Evolutionary conservation across 2,113 vertebrate species (phyloP).

Genomic region (Girardinichthys multiradiatus): DNA sequence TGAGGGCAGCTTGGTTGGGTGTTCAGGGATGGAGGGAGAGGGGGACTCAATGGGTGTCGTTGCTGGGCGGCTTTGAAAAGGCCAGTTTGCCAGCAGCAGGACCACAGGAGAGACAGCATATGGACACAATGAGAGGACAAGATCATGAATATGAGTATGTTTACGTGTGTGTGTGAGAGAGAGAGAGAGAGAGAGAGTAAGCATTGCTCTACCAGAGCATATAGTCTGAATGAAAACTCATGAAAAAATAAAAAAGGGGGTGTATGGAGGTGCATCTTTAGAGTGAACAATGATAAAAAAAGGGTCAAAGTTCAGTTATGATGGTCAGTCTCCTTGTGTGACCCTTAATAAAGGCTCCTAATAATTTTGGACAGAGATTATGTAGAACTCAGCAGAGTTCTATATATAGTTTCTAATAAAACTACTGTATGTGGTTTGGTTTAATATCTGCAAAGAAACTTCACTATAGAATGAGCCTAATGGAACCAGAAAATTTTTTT

Average conservation of each 20-base stretch:
- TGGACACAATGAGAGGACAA: conserved; percentile 80
- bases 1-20: conserved; percentile 27
- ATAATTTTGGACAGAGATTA: too few relatives aligned
- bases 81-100: conserved; percentile 81
- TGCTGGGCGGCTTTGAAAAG: conserved; percentile 66
- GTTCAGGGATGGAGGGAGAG: conserved; percentile 22
- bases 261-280: conserved; percentile 26
- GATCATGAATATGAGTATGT: conserved; percentile 76
- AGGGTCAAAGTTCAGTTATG: conserved; percentile 22
- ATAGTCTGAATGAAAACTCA: conserved; percentile 73
- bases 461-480: too few relatives aligned
- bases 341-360: neutral
- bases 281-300: conserved; percentile 4
- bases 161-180: conserved; percentile 55
- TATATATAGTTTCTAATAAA: too few relatives aligned
- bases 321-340: neutral
- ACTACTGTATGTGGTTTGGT: too few relatives aligned
- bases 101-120: conserved; percentile 84
- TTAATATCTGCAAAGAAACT: too few relatives aligned
- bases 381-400: too few relatives aligned
- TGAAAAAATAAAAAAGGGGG: conserved; percentile 64
- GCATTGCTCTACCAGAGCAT: conserved; percentile 66
- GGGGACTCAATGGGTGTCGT: conserved; percentile 72
- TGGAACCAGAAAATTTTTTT: too few relatives aligned
- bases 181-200: conserved; percentile 61